Conservation (phyloP, 2,113 vertebrate species). For the Condylura cristata region DNA sequence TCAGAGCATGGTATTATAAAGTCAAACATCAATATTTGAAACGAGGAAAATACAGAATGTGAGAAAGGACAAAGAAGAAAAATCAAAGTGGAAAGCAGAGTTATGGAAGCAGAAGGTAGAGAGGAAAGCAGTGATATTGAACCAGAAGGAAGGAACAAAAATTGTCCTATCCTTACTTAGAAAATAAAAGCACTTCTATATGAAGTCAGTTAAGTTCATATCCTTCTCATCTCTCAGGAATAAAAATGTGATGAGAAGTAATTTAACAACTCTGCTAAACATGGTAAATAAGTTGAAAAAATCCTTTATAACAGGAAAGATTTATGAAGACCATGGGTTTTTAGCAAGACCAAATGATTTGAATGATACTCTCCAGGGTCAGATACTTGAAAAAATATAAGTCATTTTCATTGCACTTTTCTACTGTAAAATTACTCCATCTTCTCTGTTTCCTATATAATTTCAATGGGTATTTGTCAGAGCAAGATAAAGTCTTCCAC, state of each 20-base stretch:
- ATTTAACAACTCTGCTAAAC: slow-evolving; percentile 21
- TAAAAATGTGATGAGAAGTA: background rate
- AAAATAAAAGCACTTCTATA: background rate
- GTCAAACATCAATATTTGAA: background rate
- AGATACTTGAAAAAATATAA: background rate
- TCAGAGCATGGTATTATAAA: background rate
- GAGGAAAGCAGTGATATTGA: too few relatives aligned
- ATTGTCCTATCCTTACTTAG: background rate
- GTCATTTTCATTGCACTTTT: slow-evolving; percentile 49
- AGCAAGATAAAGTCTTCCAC: slow-evolving; percentile 41
- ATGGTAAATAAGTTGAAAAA: background rate
- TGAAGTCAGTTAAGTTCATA: background rate
- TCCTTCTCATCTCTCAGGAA: background rate
- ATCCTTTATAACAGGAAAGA: background rate
- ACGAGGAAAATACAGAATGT: background rate
- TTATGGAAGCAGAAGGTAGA: background rate
- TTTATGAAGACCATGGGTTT: slow-evolving; percentile 37
- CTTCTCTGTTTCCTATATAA: slow-evolving; percentile 51
- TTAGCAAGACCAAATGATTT: background rate
- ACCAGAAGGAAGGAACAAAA: background rate
- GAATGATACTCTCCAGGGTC: slow-evolving; percentile 39
- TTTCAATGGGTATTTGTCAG: slow-evolving; percentile 58
- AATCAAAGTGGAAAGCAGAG: background rate
- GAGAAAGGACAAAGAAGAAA: background rate
- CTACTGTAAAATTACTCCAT: slow-evolving; percentile 18